Evolutionary conservation across 1,140 invertebrate genomes (phyloP), one percentile per base, ranked within the genome.

Genomic region (Heterodera schachtii): DNA sequence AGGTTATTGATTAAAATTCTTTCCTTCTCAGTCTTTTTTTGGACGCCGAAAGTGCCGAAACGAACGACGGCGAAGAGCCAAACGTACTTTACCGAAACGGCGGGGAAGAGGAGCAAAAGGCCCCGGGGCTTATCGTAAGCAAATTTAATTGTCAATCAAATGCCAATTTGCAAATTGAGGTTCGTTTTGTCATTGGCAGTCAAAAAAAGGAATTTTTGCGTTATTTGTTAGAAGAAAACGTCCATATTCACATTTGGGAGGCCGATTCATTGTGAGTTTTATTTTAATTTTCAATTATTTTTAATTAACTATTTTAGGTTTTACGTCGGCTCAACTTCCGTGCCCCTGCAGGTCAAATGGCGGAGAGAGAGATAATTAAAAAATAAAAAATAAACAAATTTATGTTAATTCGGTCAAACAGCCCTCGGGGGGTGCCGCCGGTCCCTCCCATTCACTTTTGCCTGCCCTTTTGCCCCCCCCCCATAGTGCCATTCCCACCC

Each of bases 241-340:
- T 89, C 2, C 83, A 64, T 60, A 71, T 87, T 13, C 82, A 87
- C 71, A 84, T 87, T 6, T 87, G 87, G 87, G 83, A 87, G 67
- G 81, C 87, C 8, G 79, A 87, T 52, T 87, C 86, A 13, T 44
- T 78, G 47, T 67, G 70, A 11, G 57, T 83, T 85, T 84, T 85
- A 46, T 77, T 87, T 64, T 64, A 16, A 16, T 19, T 64, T 64
- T 64, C 19, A 64, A 19, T 64, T 13, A 19, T 52, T 52, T 19
- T 13, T 19, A 16, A 3, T 64, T 64, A 5, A 5, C 19, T 16
- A 64, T 16, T 16, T 64, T 64, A 64, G 57, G 13, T 64, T 64
- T 52, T 81, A 89, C 52, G 19, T 87, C 2, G 86, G 86, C 41
- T 60, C 82, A 49, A n/a, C 60, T 21, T 76, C 75, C 71, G 71